Evolutionary conservation across 2,797 vertebrate species (phyloP), one percentile per base, ranked within the genome.

Genomic region (Nyctibius grandis): DNA sequence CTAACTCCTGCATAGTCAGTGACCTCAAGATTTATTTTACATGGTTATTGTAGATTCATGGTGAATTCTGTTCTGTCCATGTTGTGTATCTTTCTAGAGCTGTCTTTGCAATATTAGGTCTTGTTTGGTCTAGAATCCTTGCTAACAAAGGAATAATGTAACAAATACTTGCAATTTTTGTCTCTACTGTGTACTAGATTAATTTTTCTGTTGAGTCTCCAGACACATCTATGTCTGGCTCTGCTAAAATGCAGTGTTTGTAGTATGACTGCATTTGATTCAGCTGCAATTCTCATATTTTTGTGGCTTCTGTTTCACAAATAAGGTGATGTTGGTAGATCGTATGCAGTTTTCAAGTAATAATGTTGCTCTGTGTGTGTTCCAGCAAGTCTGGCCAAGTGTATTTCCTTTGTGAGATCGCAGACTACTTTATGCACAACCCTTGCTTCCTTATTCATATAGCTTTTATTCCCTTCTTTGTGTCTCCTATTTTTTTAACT

Each of bases 371-470:
- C 36, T 53, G 3, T 79, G 56, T 60, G 33, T 12, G 2, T 92
- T 96, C 76, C 82, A 89, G 47, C 47, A 81, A 86, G 88, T 91
- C 91, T 96, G 87, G 86, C 92, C 77, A 94, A 95, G 44, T 51
- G 36, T 69, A 65, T 81, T 96, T 94, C 94, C 82, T 84, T 65
- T 82, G 61, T 78, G 78, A 91, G 63, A 54, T 54, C 0, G 0
- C 60, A 61, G 80, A 53, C 61, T 75, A 5, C 47, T 73, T 82
- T 75, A 74, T 89, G 70, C 26, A 34, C 23, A 74, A 11, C 28
- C 45, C 36, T 92, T 34, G 16, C 63, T 86, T 91, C 61, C 70
- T 91, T 34, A 13, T 61, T 84, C 47, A 20, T 31, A 31, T 48
- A 50, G 17, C 36, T 85, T 86, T 88, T 84, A 51, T 81, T 93